A percentile compares a stretch with the other conserved stretches of the same genome.
phyloP scores from a whole-genome alignment of 2,113 vertebrate species.

The Oryzias curvinotus region DNA sequence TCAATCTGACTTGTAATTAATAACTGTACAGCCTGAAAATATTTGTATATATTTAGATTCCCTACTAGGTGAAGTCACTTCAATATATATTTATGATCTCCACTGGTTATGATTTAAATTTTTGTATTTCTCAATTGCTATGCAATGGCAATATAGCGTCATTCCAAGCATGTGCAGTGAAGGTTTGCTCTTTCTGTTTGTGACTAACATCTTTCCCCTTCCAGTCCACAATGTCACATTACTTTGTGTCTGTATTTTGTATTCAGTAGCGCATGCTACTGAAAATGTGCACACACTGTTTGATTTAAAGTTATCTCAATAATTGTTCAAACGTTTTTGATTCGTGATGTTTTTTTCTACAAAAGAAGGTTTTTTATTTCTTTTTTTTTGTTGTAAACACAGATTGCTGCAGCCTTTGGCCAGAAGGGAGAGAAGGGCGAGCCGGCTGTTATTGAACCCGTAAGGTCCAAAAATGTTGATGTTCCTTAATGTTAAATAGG shows the following conservation, averaged over 20 bases:
- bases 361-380: not conserved
- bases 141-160: slow-evolving; percentile 47
- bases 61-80: no score
- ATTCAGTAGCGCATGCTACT: not conserved
- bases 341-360: not conserved
- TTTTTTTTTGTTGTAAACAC: slow-evolving; percentile 40
- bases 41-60: no score
- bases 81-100: no score
- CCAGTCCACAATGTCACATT: slow-evolving; percentile 4
- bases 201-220: slow-evolving; percentile 51
- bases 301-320: no score
- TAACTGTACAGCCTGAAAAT: no score
- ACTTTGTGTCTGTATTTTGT: slow-evolving; percentile 4
- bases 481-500: not conserved
- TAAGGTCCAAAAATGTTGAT: slow-evolving; percentile 74
- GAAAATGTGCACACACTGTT: not conserved
- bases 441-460: slow-evolving; percentile 94
- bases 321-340: slow-evolving; percentile 4
- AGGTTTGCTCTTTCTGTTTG: slow-evolving; percentile 11
- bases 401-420: slow-evolving; percentile 85
- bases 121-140: slow-evolving; percentile 22
- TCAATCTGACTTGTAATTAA: no score
- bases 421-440: slow-evolving; percentile 97
- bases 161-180: slow-evolving; percentile 42
- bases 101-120: no score